Conservation (phyloP, 35 echinoderm and acorn worm species). For the Strongylocentrotus purpuratus region DNA sequence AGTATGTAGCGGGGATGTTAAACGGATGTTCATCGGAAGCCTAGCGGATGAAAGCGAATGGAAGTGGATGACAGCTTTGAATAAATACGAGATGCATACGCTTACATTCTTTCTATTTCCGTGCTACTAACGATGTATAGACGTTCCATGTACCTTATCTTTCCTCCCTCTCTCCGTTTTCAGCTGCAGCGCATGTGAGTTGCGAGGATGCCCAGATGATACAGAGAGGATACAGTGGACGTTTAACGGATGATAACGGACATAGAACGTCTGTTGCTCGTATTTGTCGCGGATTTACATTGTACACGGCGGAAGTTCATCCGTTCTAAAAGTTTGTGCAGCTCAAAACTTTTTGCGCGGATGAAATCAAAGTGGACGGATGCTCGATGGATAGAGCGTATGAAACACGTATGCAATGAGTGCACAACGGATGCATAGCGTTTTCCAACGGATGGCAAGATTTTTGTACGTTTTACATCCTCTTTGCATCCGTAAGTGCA, state of each 20-base stretch:
- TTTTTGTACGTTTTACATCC: no score
- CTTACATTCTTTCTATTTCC: conserved; percentile 24
- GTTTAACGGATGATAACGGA: conserved; percentile 24
- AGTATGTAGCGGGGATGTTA: no score
- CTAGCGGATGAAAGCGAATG: no score
- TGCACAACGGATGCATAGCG: conserved; percentile 38
- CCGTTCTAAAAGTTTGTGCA: conserved; percentile 42
- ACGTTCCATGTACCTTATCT: conserved; percentile 25
- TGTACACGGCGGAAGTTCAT: conserved; percentile 24
- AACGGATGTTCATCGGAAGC: no score
- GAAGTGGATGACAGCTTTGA: no score
- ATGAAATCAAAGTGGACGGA: conserved; percentile 40
- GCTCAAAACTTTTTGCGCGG: no score
- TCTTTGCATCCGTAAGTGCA: no score
- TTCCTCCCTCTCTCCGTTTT: conserved; percentile 36
- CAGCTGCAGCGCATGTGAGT: background rate
- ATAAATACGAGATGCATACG: conserved; percentile 20
- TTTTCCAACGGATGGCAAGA: conserved; percentile 35
- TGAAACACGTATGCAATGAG: conserved; percentile 37
- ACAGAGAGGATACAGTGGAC: conserved; percentile 13
- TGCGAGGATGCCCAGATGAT: conserved; percentile 26
- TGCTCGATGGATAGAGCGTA: conserved; percentile 40
- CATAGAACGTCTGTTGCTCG: conserved; percentile 6
- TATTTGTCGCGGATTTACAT: conserved; percentile 31
- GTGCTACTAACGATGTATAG: background rate